Percentiles rank a stretch among this genome's conserved stretches.
phyloP scores from a whole-genome alignment of 2,113 vertebrate species.

The Piprites chloris region DNA sequence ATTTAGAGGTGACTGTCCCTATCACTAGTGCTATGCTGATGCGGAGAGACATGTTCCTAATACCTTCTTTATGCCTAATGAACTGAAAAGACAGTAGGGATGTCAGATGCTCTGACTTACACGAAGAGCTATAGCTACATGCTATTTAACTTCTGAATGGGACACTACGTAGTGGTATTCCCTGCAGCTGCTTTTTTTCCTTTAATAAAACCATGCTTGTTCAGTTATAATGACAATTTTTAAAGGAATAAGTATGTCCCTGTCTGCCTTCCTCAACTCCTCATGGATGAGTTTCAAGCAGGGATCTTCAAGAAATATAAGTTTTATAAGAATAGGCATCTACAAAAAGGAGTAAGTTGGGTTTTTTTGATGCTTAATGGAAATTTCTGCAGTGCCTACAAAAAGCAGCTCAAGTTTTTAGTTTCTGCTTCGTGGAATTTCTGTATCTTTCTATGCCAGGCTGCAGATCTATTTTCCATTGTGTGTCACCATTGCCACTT shows the following conservation, averaged over 20 bases:
- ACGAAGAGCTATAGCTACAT: background rate
- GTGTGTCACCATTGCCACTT: background rate
- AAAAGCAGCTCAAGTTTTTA: background rate
- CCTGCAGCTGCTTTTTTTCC: background rate
- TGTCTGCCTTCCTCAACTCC: background rate
- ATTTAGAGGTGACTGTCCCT: background rate
- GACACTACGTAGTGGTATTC: accelerated
- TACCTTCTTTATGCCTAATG: background rate
- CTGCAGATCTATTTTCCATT: background rate
- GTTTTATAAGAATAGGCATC: background rate
- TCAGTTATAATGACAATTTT: background rate
- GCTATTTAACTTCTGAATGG: background rate
- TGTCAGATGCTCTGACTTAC: background rate
- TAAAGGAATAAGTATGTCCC: background rate
- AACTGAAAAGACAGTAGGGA: background rate
- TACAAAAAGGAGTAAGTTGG: background rate
- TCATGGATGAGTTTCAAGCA: background rate
- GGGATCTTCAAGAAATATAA: background rate
- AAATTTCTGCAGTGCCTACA: background rate
- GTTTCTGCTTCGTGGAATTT: background rate
- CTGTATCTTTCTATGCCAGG: background rate
- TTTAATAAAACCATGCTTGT: background rate
- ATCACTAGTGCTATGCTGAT: background rate
- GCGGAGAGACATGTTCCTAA: background rate
- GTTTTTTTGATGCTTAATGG: background rate